phyloP scores from a whole-genome alignment of 1,140 invertebrate species.

The Drusus annulatus region DNA sequence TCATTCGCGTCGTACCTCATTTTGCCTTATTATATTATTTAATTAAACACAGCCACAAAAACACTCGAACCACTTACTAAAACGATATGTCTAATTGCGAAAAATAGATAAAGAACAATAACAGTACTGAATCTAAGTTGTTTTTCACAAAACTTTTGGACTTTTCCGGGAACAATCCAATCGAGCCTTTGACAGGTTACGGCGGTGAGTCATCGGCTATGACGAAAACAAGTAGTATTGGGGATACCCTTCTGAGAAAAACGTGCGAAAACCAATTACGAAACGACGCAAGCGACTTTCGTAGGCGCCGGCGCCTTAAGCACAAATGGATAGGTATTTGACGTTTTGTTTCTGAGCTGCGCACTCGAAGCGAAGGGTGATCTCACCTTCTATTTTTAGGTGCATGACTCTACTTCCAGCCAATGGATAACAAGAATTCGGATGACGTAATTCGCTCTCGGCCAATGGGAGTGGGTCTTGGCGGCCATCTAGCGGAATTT shows the following conservation, averaged over 20 bases:
- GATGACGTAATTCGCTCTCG: constrained; percentile 38
- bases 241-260: constrained; percentile 57
- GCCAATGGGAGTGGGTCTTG: constrained; percentile 17
- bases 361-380: constrained; percentile 43
- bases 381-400: constrained; percentile 52
- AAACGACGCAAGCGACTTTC: constrained; percentile 37
- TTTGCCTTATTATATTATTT: constrained; percentile 14
- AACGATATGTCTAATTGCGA: constrained; percentile 6
- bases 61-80: not conserved
- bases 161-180: constrained; percentile 31
- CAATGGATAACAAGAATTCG: constrained; percentile 43
- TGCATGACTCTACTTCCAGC: constrained; percentile 46
- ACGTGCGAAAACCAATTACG: constrained; percentile 3
- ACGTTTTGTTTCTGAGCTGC: constrained; percentile 41
- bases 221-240: constrained; percentile 45
- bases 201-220: constrained; percentile 47
- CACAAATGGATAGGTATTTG: constrained; percentile 21
- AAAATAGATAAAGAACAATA: constrained; percentile 8
- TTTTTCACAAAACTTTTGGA: constrained; percentile 21
- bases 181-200: constrained; percentile 22
- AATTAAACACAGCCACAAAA: constrained; percentile 13
- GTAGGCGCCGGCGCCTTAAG: not conserved
- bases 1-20: constrained; percentile 56
- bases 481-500: constrained; percentile 27
- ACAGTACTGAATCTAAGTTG: constrained; percentile 5